These are phyloP conservation scores for Paracentrotus lividus DNA, from an alignment of 53 echinoderm and acorn worm genomes.

Conservation along the genomic window DNA sequence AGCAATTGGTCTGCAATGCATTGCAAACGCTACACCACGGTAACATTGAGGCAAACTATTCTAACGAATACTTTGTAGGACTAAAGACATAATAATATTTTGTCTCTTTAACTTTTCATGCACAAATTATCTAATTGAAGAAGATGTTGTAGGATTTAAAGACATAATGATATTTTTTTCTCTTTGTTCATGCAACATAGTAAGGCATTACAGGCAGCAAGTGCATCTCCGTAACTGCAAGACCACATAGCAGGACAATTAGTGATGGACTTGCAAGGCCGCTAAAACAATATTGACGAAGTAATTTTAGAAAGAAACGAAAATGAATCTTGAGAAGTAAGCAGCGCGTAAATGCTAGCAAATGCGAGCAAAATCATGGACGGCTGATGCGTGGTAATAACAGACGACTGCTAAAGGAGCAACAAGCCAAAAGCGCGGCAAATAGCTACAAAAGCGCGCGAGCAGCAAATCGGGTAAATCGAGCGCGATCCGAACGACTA, in stretches of 20 bases:
- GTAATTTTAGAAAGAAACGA: conserved; percentile 19
- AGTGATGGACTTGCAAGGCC: neutral
- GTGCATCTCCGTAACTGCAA: neutral
- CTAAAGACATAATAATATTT: no score
- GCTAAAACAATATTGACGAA: conserved; percentile 3
- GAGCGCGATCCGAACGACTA: conserved; percentile 56
- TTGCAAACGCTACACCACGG: no score
- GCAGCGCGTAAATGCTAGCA: conserved; percentile 46
- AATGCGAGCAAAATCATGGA: conserved; percentile 53
- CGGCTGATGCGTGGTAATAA: conserved; percentile 60
- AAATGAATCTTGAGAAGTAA: conserved; percentile 40
- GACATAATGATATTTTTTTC: no score
- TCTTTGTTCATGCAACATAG: no score
- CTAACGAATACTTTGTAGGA: no score
- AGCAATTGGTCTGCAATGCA: no score
- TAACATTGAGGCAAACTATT: no score
- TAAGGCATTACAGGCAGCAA: no score
- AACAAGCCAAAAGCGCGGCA: conserved; percentile 25
- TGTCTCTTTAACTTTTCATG: no score
- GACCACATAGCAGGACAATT: neutral
- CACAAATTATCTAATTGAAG: no score
- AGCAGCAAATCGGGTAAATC: conserved; percentile 58
- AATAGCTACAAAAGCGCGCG: conserved; percentile 60
- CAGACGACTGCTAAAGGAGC: conserved; percentile 34
- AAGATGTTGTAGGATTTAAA: no score